These are phyloP conservation scores for Hybos culiciformis DNA, from an alignment of 2,888 invertebrate genomes.

Conservation along the genomic window DNA sequence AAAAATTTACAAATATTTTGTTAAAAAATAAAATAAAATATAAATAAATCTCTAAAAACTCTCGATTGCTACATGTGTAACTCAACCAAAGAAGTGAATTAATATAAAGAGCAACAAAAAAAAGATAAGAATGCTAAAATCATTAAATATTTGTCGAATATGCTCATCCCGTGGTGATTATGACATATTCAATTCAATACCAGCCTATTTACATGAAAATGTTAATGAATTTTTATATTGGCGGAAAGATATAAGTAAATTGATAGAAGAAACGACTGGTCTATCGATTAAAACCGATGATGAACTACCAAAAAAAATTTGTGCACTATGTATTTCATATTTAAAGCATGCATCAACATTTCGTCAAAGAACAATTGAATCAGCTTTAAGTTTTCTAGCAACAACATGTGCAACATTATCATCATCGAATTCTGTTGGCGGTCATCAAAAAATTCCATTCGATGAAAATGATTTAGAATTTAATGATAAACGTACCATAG, in stretches of 20 bases:
- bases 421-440: conserved; percentile 2
- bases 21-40: no score
- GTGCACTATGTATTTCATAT: conserved; percentile 34
- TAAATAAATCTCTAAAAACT: no score
- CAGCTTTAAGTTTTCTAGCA: conserved; percentile 25
- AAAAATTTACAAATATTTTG: no score
- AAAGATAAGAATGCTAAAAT: background rate
- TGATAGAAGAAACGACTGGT: conserved; percentile 32
- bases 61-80: no score
- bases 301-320: conserved; percentile 30
- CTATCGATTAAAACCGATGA: conserved; percentile 28
- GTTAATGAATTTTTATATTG: conserved; percentile 30
- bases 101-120: no score
- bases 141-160: background rate
- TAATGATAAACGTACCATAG: conserved; percentile 24
- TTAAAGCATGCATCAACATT: conserved; percentile 33
- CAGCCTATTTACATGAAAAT: conserved; percentile 30
- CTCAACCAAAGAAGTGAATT: no score
- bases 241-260: conserved; percentile 28
- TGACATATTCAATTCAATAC: conserved; percentile 31
- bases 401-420: conserved; percentile 6
- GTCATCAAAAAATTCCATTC: conserved; percentile 17
- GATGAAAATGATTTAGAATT: conserved; percentile 24
- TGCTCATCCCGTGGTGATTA: conserved; percentile 20
- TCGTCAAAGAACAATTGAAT: conserved; percentile 30